These are phyloP conservation scores for Passerina amoena DNA, from an alignment of 2,113 vertebrate species.

Conservation along the genomic window DNA sequence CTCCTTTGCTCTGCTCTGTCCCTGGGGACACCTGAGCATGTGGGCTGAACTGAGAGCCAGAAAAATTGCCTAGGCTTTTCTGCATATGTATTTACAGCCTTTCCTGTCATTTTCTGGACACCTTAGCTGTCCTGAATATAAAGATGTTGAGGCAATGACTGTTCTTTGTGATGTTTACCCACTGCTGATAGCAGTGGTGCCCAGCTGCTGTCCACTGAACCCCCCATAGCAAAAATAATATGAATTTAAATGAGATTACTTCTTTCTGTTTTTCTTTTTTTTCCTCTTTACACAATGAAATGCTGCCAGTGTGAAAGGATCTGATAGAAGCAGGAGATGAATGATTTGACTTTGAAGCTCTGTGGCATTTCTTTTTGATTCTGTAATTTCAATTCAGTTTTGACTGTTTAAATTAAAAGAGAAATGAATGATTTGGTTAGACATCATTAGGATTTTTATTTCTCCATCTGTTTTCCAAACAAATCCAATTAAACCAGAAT, in stretches of 20 bases:
- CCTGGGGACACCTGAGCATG: background rate
- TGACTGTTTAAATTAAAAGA: background rate
- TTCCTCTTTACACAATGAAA: background rate
- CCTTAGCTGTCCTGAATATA: background rate
- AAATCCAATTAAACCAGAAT: background rate
- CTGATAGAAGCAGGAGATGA: background rate
- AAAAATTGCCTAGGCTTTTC: background rate
- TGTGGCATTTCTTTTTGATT: background rate
- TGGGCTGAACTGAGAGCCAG: background rate
- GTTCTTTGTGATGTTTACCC: background rate
- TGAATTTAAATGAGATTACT: background rate
- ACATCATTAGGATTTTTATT: background rate
- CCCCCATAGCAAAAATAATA: background rate
- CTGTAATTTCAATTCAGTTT: background rate
- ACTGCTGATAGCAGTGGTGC: background rate
- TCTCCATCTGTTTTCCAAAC: background rate
- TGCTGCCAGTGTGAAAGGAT: background rate
- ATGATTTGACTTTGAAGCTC: background rate
- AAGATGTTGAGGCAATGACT: background rate
- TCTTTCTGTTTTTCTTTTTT: background rate
- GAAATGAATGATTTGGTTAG: background rate
- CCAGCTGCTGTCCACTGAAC: background rate
- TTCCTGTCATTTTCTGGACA: background rate
- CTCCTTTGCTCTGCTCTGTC: background rate
- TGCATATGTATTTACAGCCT: background rate